Base-by-base conservation (phyloP, 2,113 vertebrate genomes). In the Callospermophilus lateralis region DNA sequence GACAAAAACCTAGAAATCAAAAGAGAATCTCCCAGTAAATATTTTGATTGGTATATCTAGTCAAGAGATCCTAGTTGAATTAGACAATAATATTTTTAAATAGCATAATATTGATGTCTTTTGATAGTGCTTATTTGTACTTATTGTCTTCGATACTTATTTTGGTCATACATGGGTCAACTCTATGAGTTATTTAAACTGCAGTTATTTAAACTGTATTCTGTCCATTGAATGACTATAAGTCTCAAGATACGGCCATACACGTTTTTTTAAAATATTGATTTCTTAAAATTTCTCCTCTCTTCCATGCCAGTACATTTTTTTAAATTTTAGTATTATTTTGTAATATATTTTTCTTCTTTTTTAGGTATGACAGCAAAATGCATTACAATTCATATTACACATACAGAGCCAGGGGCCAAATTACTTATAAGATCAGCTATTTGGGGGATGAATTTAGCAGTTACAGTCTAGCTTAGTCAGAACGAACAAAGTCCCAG, bases 251-350 rank as follows among this genome's bases (percentile, higher is more conserved):
- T 34, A 58, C 61, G 55, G 88, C 22, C 68, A 65, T 45, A 84
- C 39, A 53, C 42, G 32, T 0, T 63, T 80, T 97, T 98, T 95
- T 61, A 88, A 84, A 78, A 89, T 48, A 89, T 9, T 78, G 39
- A 92, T 51, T 96, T 32, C 28, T 97, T 79, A 97, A 84, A 95
- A 58, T 15, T 70, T 90, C 32, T 96, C 79, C 32, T 96, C 81
- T 32, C 92, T 78, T 93, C 90, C 32, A 81, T 55, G n/a, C 3
- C 51, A 93, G 28, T 45, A 22, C 67, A 42, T 68, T 93, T 92
- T 51, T 51, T 51, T 1, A 9, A 45, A 51, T 51, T 51, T 51
- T 51, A 51, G 48, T 51, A 51, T 51, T 51, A 51, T 9, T 45
- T n/a, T 45, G 8, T 45, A 45, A 45, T 51, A 13, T 51, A 13